Conservation (phyloP, 2,888 invertebrate species). For the Torymus texanus region DNA sequence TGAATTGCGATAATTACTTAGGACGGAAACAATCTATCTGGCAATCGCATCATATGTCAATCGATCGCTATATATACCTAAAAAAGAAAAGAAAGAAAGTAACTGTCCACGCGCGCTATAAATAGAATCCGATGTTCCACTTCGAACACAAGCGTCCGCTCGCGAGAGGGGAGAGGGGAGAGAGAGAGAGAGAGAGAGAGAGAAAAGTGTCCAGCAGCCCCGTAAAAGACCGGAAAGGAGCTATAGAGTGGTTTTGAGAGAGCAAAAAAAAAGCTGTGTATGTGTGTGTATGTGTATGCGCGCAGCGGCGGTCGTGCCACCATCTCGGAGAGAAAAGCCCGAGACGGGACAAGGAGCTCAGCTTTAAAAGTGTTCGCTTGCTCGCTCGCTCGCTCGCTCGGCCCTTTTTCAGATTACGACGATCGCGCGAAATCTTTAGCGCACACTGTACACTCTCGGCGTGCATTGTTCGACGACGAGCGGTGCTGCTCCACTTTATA, state of each 20-base stretch:
- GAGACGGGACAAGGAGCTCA: conserved; percentile 23
- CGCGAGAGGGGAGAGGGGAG: too few species aligned
- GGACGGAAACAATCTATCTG: too few species aligned
- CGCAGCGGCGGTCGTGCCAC: not conserved
- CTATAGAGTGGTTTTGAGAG: conserved; percentile 13
- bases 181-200: too few species aligned
- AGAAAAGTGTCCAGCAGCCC: conserved; percentile 35
- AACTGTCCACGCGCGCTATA: not conserved
- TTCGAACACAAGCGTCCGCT: conserved; percentile 9
- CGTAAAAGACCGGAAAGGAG: conserved; percentile 11
- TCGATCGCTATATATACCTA: too few species aligned
- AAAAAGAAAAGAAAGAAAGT: too few species aligned
- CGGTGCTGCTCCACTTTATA: conserved; percentile 25
- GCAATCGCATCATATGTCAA: too few species aligned
- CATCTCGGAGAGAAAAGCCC: conserved; percentile 17
- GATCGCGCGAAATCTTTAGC: conserved; percentile 48
- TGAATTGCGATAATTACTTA: too few species aligned
- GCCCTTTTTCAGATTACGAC: conserved; percentile 46
- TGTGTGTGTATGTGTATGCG: too few species aligned
- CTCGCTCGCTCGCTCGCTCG: conserved; percentile 3
- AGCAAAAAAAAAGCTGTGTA: not conserved
- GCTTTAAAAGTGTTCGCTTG: conserved; percentile 43
- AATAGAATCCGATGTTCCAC: conserved; percentile 14
- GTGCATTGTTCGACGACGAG: conserved; percentile 29
- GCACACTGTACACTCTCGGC: conserved; percentile 1